These are phyloP conservation scores for Anoplolepis gracilipes DNA, from an alignment of 1,140 invertebrate species.

Conservation along the genomic window DNA sequence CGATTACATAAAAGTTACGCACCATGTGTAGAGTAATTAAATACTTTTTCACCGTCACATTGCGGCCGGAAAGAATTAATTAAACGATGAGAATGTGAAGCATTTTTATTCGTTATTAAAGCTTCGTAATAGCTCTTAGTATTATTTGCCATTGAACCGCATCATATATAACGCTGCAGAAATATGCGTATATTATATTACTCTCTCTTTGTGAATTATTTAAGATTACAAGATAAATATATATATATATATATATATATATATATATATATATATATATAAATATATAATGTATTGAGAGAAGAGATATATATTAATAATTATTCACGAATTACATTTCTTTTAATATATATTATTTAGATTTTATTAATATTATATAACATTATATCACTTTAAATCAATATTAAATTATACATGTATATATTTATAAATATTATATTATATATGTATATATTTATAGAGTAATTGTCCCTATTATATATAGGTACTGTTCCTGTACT, in stretches of 20 bases:
- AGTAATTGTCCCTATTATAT: too few species aligned
- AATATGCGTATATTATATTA: constrained; percentile 25
- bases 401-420: too few species aligned
- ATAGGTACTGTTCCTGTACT: too few species aligned
- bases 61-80: constrained; percentile 52
- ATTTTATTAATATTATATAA: constrained; percentile 5
- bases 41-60: constrained; percentile 53
- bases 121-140: constrained; percentile 43
- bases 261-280: too few species aligned
- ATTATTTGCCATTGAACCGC: constrained; percentile 24
- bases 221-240: background rate
- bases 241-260: too few species aligned
- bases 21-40: constrained; percentile 48
- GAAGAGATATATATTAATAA: background rate
- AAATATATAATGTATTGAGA: constrained; percentile 1
- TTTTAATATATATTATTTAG: background rate
- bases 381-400: too few species aligned
- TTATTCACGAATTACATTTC: background rate
- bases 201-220: constrained; percentile 12
- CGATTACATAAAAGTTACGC: constrained; percentile 57
- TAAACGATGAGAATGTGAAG: constrained; percentile 54
- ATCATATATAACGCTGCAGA: background rate
- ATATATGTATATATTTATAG: too few species aligned
- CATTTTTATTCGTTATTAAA: constrained; percentile 60
- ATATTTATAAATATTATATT: too few species aligned